These are phyloP conservation scores for Drosophila pseudoobscura DNA, from an alignment of 1,140 invertebrate genomes.

Conservation along the genomic window DNA sequence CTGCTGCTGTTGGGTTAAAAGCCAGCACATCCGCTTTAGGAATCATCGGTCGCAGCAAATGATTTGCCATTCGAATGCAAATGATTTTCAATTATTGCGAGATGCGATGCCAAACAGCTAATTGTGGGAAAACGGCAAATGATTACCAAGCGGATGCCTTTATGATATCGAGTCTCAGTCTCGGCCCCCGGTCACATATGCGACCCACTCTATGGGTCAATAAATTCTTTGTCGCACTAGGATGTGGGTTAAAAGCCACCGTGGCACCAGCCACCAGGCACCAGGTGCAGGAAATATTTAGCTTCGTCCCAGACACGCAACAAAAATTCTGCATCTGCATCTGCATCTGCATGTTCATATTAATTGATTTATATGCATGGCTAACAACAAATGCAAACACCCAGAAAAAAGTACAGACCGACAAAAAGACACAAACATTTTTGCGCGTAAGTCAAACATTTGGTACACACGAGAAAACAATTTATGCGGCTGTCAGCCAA, in stretches of 20 bases:
- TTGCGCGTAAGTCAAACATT: conserved; percentile 77
- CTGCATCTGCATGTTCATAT: conserved; percentile 56
- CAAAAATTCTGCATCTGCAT: conserved; percentile 54
- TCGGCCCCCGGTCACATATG: not conserved
- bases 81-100: conserved; percentile 63
- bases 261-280: conserved; percentile 13
- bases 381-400: conserved; percentile 30
- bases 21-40: conserved; percentile 63
- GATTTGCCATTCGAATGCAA: conserved; percentile 78
- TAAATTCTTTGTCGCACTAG: conserved; percentile 28
- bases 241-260: conserved; percentile 38
- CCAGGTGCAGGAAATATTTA: conserved; percentile 58
- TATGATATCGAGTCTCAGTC: conserved; percentile 40
- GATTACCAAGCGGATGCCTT: conserved; percentile 68
- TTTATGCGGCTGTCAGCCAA: conserved; percentile 70
- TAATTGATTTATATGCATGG: conserved; percentile 74
- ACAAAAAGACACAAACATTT: conserved; percentile 49
- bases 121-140: conserved; percentile 55
- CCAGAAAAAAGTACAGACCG: conserved; percentile 17
- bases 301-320: conserved; percentile 27
- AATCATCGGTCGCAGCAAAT: conserved; percentile 56
- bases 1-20: too few relatives aligned
- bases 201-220: conserved; percentile 30
- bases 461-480: conserved; percentile 79
- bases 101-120: conserved; percentile 23